Evolutionary conservation across 2,797 vertebrate genomes (phyloP).

Genomic region (Diplodus sargus): DNA sequence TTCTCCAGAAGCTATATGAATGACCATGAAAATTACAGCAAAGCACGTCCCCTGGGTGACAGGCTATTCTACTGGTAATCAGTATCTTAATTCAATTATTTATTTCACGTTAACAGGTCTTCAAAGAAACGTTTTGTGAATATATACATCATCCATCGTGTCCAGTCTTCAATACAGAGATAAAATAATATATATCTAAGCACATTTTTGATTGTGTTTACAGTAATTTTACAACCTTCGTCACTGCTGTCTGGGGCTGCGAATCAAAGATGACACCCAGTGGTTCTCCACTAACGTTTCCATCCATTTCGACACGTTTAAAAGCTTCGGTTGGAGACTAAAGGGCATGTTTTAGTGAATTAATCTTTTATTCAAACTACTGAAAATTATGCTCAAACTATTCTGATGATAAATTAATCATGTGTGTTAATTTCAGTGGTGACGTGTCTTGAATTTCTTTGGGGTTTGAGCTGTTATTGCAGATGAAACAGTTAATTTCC

Average conservation of each 20-base stretch:
- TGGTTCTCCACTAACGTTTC: background rate
- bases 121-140: constrained; percentile 16
- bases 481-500: background rate
- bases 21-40: constrained; percentile 32
- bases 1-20: constrained; percentile 34
- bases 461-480: background rate
- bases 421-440: background rate
- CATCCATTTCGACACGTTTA: constrained; percentile 20
- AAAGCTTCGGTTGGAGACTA: background rate
- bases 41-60: constrained; percentile 21
- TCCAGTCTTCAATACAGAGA: background rate
- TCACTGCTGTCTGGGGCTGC: constrained; percentile 31
- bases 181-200: background rate
- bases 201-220: constrained; percentile 17
- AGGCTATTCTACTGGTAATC: constrained; percentile 2
- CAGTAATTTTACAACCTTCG: background rate
- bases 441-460: background rate
- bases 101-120: constrained; percentile 23
- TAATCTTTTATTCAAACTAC: background rate
- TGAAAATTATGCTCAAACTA: background rate
- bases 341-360: background rate
- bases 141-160: constrained; percentile 14
- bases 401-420: constrained; percentile 7
- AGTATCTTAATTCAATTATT: constrained; percentile 30
- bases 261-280: constrained; percentile 31